A percentile compares a stretch with the other conserved stretches of the same genome.
Evolutionary conservation across 2,888 invertebrate genomes (phyloP).

Genomic region (Lycocerus yunnanus): DNA sequence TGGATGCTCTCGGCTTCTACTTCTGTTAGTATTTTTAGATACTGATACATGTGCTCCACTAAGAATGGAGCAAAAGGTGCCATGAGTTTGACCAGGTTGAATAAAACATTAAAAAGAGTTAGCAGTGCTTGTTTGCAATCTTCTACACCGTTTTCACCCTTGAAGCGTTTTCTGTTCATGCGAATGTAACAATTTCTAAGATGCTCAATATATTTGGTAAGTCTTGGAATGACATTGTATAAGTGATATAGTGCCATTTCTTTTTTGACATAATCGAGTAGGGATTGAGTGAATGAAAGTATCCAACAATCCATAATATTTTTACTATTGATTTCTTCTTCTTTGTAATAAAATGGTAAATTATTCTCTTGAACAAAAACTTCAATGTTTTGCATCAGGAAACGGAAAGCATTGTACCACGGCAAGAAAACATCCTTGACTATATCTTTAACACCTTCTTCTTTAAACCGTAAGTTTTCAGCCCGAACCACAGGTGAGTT

Average conservation of each 20-base stretch:
- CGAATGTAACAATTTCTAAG: slow-evolving; percentile 99
- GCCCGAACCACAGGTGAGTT: slow-evolving; percentile 98
- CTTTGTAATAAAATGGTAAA: slow-evolving; percentile 51
- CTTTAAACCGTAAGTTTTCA: slow-evolving; percentile 94
- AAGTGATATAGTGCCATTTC: slow-evolving; percentile 95
- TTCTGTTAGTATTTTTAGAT: slow-evolving; percentile 71
- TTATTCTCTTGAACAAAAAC: slow-evolving; percentile 70
- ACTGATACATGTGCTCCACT: slow-evolving; percentile 93
- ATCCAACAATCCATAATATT: slow-evolving; percentile 99
- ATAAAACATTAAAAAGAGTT: slow-evolving; percentile 86
- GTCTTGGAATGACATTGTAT: slow-evolving; percentile 91
- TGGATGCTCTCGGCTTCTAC: slow-evolving; percentile 79
- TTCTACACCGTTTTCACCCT: slow-evolving; percentile 82
- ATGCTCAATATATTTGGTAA: slow-evolving; percentile 96
- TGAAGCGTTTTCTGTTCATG: slow-evolving; percentile 92
- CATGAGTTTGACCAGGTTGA: slow-evolving; percentile 90
- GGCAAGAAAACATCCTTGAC: slow-evolving; percentile 97
- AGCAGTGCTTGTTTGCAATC: slow-evolving; percentile 86
- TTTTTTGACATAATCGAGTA: slow-evolving; percentile 82
- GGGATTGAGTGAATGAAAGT: slow-evolving; percentile 91
- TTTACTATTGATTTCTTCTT: slow-evolving; percentile 41
- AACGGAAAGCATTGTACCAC: slow-evolving; percentile 94
- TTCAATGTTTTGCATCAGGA: slow-evolving; percentile 92
- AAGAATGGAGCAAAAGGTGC: slow-evolving; percentile 97
- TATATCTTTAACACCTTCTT: slow-evolving; percentile 94